Evolutionary conservation across 2,797 vertebrate species (phyloP).

Genomic region (Bradypodion ventrale): DNA sequence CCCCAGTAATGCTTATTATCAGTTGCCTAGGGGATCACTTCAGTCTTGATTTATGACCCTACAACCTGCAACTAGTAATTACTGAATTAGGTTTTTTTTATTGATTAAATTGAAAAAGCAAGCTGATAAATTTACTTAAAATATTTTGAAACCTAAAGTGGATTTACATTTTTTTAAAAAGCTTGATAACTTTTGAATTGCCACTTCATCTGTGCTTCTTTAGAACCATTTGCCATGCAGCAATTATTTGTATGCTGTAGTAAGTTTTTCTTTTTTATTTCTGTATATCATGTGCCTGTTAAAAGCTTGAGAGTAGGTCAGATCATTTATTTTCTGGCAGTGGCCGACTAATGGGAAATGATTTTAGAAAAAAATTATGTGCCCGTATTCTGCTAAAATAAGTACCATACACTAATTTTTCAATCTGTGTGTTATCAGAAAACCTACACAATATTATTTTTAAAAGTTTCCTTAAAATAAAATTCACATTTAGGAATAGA

Average conservation of each 20-base stretch:
- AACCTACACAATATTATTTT: not conserved
- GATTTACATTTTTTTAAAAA: not conserved
- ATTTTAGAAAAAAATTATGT: not conserved
- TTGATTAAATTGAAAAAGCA: slow-evolving; percentile 35
- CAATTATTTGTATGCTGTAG: not conserved
- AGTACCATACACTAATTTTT: not conserved
- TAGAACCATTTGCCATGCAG: not conserved
- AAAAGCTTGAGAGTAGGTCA: not conserved
- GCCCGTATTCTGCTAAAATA: not conserved
- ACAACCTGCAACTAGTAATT: slow-evolving; percentile 36
- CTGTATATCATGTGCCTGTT: not conserved
- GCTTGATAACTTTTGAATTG: not conserved
- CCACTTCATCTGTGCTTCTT: not conserved
- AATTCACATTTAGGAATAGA: not conserved
- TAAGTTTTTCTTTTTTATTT: not conserved
- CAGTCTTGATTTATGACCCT: slow-evolving; percentile 42
- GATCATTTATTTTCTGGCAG: not conserved
- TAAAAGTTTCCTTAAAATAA: not conserved
- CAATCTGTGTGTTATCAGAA: not conserved
- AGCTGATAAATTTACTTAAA: slow-evolving; percentile 29
- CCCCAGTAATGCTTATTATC: slow-evolving; percentile 32
- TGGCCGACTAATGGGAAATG: not conserved
- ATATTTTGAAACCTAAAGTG: not conserved
- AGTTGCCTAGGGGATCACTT: slow-evolving; percentile 25
- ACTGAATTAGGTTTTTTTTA: slow-evolving; percentile 32